These are phyloP conservation scores for Bimastos eiseni DNA, from an alignment of 2,888 invertebrate species.

Conservation along the genomic window DNA sequence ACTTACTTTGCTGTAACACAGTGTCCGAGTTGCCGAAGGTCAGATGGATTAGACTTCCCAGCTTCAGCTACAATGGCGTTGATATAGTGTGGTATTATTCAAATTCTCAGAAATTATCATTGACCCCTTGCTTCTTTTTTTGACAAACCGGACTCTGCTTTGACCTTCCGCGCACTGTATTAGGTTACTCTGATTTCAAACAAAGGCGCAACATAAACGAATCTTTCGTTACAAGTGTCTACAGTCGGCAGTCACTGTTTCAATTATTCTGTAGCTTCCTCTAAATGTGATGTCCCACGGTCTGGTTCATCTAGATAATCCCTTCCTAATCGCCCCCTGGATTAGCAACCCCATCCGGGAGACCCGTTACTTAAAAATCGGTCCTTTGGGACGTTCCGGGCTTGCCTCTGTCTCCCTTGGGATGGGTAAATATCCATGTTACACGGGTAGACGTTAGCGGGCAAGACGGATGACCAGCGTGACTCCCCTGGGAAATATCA, in stretches of 20 bases:
- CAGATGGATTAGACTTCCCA: no score
- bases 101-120: no score
- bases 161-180: no score
- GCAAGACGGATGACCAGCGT: neutral
- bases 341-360: neutral
- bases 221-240: neutral
- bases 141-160: no score
- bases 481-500: neutral
- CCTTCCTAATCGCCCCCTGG: neutral
- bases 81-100: no score
- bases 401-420: neutral
- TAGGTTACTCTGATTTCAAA: neutral
- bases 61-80: no score
- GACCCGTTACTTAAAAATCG: neutral
- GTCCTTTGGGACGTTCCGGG: neutral
- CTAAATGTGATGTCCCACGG: neutral
- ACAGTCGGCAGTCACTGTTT: neutral
- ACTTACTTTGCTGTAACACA: no score
- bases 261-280: neutral
- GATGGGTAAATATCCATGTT: neutral
- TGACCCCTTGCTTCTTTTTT: no score
- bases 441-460: neutral
- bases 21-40: no score
- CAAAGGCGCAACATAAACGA: neutral
- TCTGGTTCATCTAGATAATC: neutral